Conservation (phyloP, 1,140 invertebrate genomes). For the Drosophila pallidifrons region DNA sequence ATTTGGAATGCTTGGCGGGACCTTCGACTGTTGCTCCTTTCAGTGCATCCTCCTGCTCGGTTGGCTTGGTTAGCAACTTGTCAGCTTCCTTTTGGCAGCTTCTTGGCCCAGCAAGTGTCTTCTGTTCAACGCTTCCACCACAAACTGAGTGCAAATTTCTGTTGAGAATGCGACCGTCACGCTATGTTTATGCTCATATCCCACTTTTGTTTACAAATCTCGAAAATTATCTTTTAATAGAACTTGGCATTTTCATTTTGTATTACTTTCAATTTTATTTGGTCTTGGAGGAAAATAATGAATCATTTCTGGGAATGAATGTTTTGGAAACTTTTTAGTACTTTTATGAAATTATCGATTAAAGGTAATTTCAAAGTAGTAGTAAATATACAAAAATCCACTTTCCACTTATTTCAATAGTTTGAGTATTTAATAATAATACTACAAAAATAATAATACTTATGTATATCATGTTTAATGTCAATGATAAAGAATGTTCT, state of each 20-base stretch:
- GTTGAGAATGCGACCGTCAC: conserved; percentile 62
- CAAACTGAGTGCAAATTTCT: conserved; percentile 37
- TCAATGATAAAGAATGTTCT: too few relatives aligned
- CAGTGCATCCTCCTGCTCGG: conserved; percentile 19
- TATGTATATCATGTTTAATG: too few relatives aligned
- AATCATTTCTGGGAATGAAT: too few relatives aligned
- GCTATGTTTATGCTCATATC: conserved; percentile 33
- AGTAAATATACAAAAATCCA: too few relatives aligned
- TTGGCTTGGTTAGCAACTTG: conserved; percentile 55
- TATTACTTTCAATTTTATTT: background rate
- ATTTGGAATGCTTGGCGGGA: conserved; percentile 80
- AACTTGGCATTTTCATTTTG: background rate
- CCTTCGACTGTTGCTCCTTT: conserved; percentile 54
- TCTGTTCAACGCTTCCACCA: conserved; percentile 57
- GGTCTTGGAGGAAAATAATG: too few relatives aligned
- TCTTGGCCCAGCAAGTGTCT: conserved; percentile 68
- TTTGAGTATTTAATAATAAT: too few relatives aligned
- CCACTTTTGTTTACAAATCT: background rate
- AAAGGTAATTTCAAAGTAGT: too few relatives aligned
- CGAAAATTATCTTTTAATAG: conserved; percentile 13
- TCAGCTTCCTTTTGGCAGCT: conserved; percentile 77
- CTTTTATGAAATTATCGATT: too few relatives aligned
- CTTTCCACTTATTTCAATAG: too few relatives aligned
- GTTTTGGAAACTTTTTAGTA: too few relatives aligned
- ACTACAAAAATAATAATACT: too few relatives aligned